Evolutionary conservation across 2,797 vertebrate genomes (phyloP).

Genomic region (Paedocypris micromegethes): DNA sequence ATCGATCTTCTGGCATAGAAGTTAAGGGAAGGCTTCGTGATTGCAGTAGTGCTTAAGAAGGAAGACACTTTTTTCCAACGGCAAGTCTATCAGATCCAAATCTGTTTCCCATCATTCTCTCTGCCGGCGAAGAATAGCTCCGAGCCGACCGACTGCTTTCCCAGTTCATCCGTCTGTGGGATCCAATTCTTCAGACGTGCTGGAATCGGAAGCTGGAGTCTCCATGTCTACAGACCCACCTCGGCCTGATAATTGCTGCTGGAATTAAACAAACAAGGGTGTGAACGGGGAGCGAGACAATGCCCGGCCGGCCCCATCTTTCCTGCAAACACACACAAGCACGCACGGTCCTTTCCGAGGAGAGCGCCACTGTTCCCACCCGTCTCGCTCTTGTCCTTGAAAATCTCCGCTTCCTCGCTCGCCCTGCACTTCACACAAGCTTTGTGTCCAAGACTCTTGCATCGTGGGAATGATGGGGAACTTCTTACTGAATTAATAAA

Average conservation of each 20-base stretch:
- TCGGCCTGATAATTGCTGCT: slow-evolving; percentile 31
- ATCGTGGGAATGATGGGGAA: no score
- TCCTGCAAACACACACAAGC: slow-evolving; percentile 18
- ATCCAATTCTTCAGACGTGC: slow-evolving; percentile 20
- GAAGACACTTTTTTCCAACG: neutral
- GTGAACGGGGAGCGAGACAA: slow-evolving; percentile 31
- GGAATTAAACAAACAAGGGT: slow-evolving; percentile 39
- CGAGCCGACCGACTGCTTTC: slow-evolving; percentile 2
- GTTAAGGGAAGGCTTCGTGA: no score
- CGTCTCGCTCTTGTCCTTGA: slow-evolving; percentile 15
- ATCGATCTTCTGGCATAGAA: no score
- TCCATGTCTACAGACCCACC: slow-evolving; percentile 1
- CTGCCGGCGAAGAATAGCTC: slow-evolving; percentile 9
- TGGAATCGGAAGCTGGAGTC: slow-evolving; percentile 2
- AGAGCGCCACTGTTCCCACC: slow-evolving; percentile 13
- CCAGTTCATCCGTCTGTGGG: slow-evolving; percentile 16
- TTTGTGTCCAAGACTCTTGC: no score
- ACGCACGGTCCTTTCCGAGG: slow-evolving; percentile 9
- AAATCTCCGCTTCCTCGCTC: slow-evolving; percentile 7
- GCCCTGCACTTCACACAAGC: neutral
- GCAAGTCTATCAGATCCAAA: neutral
- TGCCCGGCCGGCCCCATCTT: slow-evolving; percentile 27
- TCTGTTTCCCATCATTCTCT: slow-evolving; percentile 27
- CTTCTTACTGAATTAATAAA: no score
- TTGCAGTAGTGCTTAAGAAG: no score